Evolutionary conservation across 2,888 invertebrate species (phyloP).

Genomic region (Drosophila paramelanica): DNA sequence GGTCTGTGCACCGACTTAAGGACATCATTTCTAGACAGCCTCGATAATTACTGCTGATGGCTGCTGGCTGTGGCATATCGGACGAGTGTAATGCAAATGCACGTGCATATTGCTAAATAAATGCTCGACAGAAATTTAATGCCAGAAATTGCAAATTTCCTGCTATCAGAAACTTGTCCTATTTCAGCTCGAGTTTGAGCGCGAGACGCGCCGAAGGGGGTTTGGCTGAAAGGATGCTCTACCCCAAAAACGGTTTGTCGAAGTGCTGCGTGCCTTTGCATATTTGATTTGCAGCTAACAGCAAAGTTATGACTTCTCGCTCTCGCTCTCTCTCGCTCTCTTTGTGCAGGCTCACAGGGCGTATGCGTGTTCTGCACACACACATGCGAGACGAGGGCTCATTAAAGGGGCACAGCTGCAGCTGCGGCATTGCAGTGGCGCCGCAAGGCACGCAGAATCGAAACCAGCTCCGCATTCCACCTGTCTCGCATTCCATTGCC

Average conservation of each 20-base stretch:
- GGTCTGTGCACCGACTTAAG: slow-evolving; percentile 32
- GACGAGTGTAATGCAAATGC: slow-evolving; percentile 11
- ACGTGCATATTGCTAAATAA: slow-evolving; percentile 39
- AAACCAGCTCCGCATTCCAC: not conserved
- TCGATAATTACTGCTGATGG: slow-evolving; percentile 59
- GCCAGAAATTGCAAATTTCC: slow-evolving; percentile 76
- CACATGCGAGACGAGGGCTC: slow-evolving; percentile 1
- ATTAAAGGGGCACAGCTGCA: not conserved
- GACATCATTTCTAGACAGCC: slow-evolving; percentile 50
- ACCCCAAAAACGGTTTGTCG: slow-evolving; percentile 21
- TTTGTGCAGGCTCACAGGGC: slow-evolving; percentile 12
- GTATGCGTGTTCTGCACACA: slow-evolving; percentile 27
- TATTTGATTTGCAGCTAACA: slow-evolving; percentile 61
- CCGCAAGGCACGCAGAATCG: not conserved
- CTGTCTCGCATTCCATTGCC: slow-evolving; percentile 2
- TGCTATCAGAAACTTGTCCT: slow-evolving; percentile 67
- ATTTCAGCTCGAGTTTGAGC: slow-evolving; percentile 14
- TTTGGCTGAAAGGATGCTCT: slow-evolving; percentile 14
- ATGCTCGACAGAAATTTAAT: slow-evolving; percentile 70
- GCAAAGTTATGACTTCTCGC: slow-evolving; percentile 25
- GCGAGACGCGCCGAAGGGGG: not conserved
- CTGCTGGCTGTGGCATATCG: slow-evolving; percentile 15
- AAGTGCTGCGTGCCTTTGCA: slow-evolving; percentile 48
- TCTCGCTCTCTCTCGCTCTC: not conserved
- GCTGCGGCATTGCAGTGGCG: slow-evolving; percentile 3